Evolutionary conservation across 2,113 vertebrate species (phyloP).

Genomic region (Pipa parva): DNA sequence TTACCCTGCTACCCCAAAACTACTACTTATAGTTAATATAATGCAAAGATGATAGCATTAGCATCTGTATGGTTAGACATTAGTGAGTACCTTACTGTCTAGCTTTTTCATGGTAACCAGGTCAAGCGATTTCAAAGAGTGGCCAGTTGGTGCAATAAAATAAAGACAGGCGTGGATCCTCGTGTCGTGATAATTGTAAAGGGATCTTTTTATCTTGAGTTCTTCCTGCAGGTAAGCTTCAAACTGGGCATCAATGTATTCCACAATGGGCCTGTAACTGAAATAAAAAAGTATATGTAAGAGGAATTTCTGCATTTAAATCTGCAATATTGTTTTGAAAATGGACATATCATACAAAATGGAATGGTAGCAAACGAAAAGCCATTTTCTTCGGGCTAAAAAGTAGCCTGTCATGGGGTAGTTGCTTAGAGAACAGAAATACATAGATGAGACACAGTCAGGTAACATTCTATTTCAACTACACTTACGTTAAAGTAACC

Average conservation of each 20-base stretch:
- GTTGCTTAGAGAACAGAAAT: too few relatives aligned
- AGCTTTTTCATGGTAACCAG: constrained; percentile 81
- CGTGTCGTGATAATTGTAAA: constrained; percentile 74
- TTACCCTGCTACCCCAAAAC: too few relatives aligned
- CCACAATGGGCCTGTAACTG: constrained; percentile 76
- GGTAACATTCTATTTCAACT: too few relatives aligned
- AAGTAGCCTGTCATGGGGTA: too few relatives aligned
- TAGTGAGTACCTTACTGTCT: constrained; percentile 69
- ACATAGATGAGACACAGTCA: too few relatives aligned
- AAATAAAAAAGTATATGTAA: constrained; percentile 35
- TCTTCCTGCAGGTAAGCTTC: constrained; percentile 77
- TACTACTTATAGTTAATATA: too few relatives aligned
- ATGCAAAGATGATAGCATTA: neutral
- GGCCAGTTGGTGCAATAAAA: constrained; percentile 73
- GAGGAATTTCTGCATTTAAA: too few relatives aligned
- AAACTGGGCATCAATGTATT: constrained; percentile 75
- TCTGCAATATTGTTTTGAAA: too few relatives aligned
- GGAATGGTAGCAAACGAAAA: too few relatives aligned
- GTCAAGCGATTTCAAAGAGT: constrained; percentile 73
- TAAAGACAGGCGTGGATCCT: constrained; percentile 74
- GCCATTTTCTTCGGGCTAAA: too few relatives aligned
- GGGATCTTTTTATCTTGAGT: constrained; percentile 71
- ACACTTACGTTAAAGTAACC: too few relatives aligned
- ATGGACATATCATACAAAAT: too few relatives aligned
- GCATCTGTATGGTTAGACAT: neutral